Base-by-base conservation (phyloP, 2,113 vertebrate genomes). In the Struthidea cinerea region DNA sequence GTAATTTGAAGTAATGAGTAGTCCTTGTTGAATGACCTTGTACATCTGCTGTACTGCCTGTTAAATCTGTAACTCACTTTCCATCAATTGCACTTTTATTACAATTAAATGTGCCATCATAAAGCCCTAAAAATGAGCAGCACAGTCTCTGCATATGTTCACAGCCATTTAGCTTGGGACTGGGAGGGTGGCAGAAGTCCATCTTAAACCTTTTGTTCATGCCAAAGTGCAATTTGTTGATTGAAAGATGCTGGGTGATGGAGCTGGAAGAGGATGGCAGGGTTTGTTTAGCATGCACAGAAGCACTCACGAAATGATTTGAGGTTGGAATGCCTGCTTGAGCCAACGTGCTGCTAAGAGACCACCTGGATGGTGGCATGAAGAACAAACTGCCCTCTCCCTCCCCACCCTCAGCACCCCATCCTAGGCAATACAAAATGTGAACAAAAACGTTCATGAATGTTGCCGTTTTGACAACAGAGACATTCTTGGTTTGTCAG, bases 1-100 rank as follows among this genome's bases (percentile, higher is more conserved):
- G 87, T 97, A 96, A 97, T 97, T 96, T 94, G 94, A 96, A 97
- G 89, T 97, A 97, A 97, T 97, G 97, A 97, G 93, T 87, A 97
- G 94, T 87, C 94, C 94, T 97, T 95, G 65, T 87, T 93, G 96
- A 97, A 90, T 96, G 97, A 96, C 94, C 95, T 97, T 95, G 87
- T 96, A 46, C 80, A 95, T 96, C 94, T 97, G 94, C 87, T 94
- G 79, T 79, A 71, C 94, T 97, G 91, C 56, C 93, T 96, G 41
- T 93, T 95, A 95, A 91, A 77, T 97, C 94, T 96, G 93, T 78
- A 94, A 75, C 76, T 97, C 90, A 30, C 84, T 93, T 95, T 76
- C 74, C 84, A 97, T 97, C 96, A 94, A 83, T 94, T 93, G 92
- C 93, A 82, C 69, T 98, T 95, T 96, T 86, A 96, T 89, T 96